A percentile compares a stretch with the other conserved stretches of the same genome.
These are phyloP conservation scores for Popillia japonica DNA, from an alignment of 1,140 invertebrate species.

Conservation along the genomic window DNA sequence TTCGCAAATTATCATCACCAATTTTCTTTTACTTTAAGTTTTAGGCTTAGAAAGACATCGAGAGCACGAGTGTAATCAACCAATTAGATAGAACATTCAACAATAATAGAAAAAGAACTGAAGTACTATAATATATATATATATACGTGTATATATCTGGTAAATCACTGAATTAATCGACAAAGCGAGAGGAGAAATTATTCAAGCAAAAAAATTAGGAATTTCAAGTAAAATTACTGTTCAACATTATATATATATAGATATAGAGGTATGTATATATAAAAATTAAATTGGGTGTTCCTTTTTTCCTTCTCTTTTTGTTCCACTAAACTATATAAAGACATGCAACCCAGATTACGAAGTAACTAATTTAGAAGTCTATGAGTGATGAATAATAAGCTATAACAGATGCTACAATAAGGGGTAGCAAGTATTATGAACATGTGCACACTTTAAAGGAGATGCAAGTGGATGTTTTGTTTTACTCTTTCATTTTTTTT, in stretches of 20 bases:
- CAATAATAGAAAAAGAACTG: constrained; percentile 22
- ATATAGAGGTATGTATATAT: constrained; percentile 22
- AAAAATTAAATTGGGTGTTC: constrained; percentile 41
- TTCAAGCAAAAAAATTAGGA: constrained; percentile 44
- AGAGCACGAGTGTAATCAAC: constrained; percentile 15
- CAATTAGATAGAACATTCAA: background rate
- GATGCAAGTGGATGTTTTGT: constrained; percentile 21
- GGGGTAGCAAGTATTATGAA: constrained; percentile 32
- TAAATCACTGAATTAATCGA: constrained; percentile 28
- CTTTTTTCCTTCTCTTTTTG: constrained; percentile 5
- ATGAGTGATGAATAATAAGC: constrained; percentile 50
- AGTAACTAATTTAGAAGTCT: constrained; percentile 47
- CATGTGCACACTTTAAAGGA: constrained; percentile 28
- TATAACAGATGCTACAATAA: constrained; percentile 49
- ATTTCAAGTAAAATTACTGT: constrained; percentile 41
- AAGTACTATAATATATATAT: background rate
- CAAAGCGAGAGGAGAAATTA: constrained; percentile 44
- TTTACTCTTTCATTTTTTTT: constrained; percentile 40
- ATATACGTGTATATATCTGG: constrained; percentile 18
- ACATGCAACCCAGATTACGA: constrained; percentile 46
- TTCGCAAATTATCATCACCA: constrained; percentile 22
- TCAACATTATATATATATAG: constrained; percentile 37
- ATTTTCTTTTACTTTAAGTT: background rate
- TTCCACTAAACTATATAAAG: constrained; percentile 46
- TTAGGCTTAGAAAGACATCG: constrained; percentile 37